Evolutionary conservation across 2,888 invertebrate species (phyloP).

Genomic region (Branchellion lobata): DNA sequence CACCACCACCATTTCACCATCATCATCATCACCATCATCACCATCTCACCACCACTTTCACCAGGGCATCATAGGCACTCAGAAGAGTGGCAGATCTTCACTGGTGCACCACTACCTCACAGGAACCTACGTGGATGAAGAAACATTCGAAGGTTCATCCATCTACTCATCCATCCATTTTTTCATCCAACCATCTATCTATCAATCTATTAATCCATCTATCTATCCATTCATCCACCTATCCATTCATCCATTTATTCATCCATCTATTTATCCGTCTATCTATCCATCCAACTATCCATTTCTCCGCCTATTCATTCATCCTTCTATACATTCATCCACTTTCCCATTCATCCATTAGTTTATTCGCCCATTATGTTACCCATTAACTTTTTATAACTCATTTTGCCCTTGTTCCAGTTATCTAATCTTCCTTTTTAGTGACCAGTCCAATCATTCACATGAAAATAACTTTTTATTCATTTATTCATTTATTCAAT

Average conservation of each 20-base stretch:
- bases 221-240: background rate
- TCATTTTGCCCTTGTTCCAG: background rate
- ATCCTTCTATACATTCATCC: background rate
- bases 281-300: slow-evolving; percentile 10
- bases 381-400: background rate
- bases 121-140: slow-evolving; percentile 95
- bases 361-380: background rate
- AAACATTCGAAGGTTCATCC: slow-evolving; percentile 81
- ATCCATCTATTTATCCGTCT: background rate
- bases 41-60: too few species aligned
- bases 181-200: background rate
- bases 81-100: slow-evolving; percentile 93
- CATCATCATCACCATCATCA: too few species aligned
- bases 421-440: background rate
- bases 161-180: background rate
- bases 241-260: background rate
- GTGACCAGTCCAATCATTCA: too few species aligned
- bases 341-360: too few species aligned
- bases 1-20: too few species aligned
- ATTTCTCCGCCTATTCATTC: too few species aligned
- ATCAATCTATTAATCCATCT: background rate
- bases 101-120: slow-evolving; percentile 96
- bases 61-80: slow-evolving; percentile 86
- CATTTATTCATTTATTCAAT: background rate
- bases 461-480: too few species aligned